phyloP scores from a whole-genome alignment of 1,140 invertebrate genomes.

The Pectinophora gossypiella region DNA sequence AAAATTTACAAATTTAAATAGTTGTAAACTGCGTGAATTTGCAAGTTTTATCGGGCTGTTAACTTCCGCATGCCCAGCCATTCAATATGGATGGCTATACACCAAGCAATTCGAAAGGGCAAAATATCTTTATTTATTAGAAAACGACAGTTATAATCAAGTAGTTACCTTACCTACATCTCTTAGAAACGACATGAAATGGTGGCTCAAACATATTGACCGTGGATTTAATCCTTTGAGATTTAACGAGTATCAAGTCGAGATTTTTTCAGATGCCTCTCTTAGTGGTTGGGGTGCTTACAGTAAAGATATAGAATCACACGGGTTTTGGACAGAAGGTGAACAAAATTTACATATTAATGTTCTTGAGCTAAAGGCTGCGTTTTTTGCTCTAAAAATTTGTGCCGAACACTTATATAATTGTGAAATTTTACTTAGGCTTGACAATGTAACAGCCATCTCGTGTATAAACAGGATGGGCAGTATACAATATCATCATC shows the following conservation, averaged over 20 bases:
- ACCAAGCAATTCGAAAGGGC: too few species aligned
- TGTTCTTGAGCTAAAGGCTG: neutral
- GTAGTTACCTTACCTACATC: neutral
- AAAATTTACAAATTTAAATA: too few species aligned
- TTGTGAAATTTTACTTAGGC: neutral
- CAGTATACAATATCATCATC: neutral
- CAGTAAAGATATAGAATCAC: neutral
- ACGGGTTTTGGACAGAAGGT: neutral
- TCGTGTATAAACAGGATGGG: slow-evolving; percentile 1
- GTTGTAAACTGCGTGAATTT: too few species aligned
- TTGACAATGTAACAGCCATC: slow-evolving; percentile 4
- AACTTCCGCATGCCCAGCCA: too few species aligned
- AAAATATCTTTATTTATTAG: neutral
- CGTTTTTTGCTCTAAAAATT: neutral
- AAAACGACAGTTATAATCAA: too few species aligned
- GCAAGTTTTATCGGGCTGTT: too few species aligned
- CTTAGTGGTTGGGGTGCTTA: neutral
- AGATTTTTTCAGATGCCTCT: neutral
- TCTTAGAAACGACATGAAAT: neutral
- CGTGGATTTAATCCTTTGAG: neutral
- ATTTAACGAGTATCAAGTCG: neutral
- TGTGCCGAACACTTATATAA: neutral
- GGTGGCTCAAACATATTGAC: neutral
- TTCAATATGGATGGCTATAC: too few species aligned
- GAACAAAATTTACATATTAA: neutral